phyloP scores from a whole-genome alignment of 2,888 invertebrate species.

The Adineta ricciae region DNA sequence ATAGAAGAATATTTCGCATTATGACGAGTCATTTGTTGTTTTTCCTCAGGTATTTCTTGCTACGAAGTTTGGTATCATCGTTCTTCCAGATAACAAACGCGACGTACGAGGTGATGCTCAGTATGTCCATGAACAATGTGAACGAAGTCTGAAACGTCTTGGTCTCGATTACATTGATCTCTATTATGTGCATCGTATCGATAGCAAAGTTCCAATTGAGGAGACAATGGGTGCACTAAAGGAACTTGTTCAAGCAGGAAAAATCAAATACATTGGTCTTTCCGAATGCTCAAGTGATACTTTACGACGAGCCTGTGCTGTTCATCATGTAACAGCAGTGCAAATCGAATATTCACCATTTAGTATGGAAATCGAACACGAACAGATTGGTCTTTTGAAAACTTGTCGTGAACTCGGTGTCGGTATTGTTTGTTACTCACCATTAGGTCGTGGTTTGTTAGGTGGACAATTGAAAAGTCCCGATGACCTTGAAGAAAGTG shows the following conservation, averaged over 20 bases:
- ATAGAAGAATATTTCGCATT: too few species aligned
- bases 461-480: background rate
- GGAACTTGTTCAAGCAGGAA: background rate
- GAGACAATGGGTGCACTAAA: background rate
- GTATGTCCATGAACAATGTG: background rate
- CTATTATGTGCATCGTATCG: constrained; percentile 41
- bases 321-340: background rate
- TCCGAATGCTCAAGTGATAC: background rate
- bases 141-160: constrained; percentile 37
- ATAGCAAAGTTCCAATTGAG: background rate
- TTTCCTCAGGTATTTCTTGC: background rate
- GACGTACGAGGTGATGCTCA: background rate
- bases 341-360: background rate
- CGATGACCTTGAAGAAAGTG: background rate
- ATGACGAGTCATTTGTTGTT: background rate
- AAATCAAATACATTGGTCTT: background rate
- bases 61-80: background rate
- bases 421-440: background rate
- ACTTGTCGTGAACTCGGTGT: background rate
- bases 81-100: background rate
- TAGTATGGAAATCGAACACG: background rate
- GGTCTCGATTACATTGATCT: constrained; percentile 42
- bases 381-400: background rate
- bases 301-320: background rate
- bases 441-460: background rate